Percentiles rank a stretch among this genome's conserved stretches.
These are phyloP conservation scores for Willisornis vidua DNA, from an alignment of 2,113 vertebrate genomes.

Conservation along the genomic window DNA sequence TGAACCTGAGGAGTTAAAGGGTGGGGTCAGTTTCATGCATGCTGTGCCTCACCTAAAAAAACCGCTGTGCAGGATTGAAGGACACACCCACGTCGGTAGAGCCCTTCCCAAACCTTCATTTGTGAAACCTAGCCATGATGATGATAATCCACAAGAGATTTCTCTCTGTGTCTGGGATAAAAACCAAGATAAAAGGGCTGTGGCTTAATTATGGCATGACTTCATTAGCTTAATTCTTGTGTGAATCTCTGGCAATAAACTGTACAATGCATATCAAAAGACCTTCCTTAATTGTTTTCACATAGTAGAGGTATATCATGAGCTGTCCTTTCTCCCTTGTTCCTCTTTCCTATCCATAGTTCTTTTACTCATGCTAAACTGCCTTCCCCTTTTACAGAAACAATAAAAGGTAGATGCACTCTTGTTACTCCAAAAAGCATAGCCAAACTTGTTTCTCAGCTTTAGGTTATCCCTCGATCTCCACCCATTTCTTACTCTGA, in stretches of 20 bases:
- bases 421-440: not conserved
- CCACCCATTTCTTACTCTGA: not conserved
- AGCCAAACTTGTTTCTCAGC: not conserved
- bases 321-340: not conserved
- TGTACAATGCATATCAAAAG: not conserved
- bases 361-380: not conserved
- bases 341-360: not conserved
- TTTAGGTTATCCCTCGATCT: not conserved
- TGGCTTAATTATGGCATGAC: not conserved
- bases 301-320: not conserved
- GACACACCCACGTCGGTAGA: too few species aligned
- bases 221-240: constrained; percentile 19
- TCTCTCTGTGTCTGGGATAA: not conserved
- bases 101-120: too few species aligned
- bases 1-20: too few species aligned
- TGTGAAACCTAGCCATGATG: too few species aligned
- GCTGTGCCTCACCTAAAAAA: too few species aligned
- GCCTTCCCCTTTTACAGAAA: not conserved
- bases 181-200: not conserved
- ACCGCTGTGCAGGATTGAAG: too few species aligned
- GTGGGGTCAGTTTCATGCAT: too few species aligned
- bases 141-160: not conserved
- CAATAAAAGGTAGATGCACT: not conserved
- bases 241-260: not conserved
- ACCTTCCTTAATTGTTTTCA: not conserved